A percentile compares a stretch with the other conserved stretches of the same genome.
phyloP scores from a whole-genome alignment of 2,113 vertebrate genomes.

The Microcebus tavaratra region DNA sequence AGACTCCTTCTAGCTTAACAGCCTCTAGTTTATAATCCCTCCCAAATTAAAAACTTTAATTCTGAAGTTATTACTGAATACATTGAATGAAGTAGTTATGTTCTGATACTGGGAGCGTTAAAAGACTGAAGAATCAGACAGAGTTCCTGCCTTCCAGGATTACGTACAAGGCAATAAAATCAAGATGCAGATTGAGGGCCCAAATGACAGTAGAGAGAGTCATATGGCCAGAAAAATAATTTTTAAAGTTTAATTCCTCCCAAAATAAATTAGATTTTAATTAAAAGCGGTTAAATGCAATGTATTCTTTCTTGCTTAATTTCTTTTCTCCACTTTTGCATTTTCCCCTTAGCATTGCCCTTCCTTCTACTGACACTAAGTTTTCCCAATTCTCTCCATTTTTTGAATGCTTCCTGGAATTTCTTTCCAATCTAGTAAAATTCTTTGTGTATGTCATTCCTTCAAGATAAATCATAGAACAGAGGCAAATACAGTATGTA shows the following conservation, averaged over 20 bases:
- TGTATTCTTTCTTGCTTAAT: background rate
- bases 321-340: background rate
- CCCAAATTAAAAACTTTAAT: constrained; percentile 16
- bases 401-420: background rate
- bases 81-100: background rate
- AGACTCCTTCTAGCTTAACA: background rate
- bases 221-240: background rate
- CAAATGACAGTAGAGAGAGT: background rate
- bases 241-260: background rate
- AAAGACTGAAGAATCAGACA: background rate
- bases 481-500: background rate
- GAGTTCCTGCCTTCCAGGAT: background rate
- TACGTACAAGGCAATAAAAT: background rate
- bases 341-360: no score
- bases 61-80: background rate
- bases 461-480: background rate
- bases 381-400: background rate
- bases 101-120: background rate
- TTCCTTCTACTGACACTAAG: background rate
- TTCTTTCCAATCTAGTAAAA: background rate
- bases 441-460: background rate
- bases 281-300: background rate
- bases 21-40: background rate
- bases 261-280: background rate
- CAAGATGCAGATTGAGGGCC: background rate